Evolutionary conservation across 1,140 invertebrate species (phyloP), one percentile per base, ranked within the genome.

Genomic region (Aporrectodea caliginosa): DNA sequence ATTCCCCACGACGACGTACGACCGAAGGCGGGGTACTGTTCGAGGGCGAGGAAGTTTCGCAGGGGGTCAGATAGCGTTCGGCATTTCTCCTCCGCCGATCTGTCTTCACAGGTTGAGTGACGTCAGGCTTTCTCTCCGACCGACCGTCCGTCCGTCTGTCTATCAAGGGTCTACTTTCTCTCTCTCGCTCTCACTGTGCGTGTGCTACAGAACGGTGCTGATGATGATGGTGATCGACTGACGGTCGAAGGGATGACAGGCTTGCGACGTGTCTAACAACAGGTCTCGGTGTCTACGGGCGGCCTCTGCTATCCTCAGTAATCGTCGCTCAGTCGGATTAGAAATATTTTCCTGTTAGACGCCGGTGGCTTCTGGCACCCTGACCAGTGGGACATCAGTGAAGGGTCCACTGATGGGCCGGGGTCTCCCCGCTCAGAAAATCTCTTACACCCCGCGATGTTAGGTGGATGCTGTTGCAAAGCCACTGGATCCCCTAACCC

Each of bases 31-130:
- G n/a, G n/a, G n/a, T n/a, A n/a, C n/a, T n/a, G n/a, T n/a, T 22
- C 43, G 43, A 58, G 43, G 43, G 43, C 43, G 43, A 58, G 43
- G 43, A 58, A 58, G 43, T 58, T 58, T 58, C 43, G 6, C 6
- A 58, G 43, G 43, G 43, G 43, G 43, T 58, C 43, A 58, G 43
- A 58, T 22, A 22, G 6, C 43, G 43, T 22, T 22, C 22, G 43
- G 43, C 43, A 58, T 58, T 58, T 58, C 43, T 58, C n/a, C n/a
- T n/a, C 22, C 43, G 43, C 43, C 43, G 43, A 58, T 58, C 43
- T 58, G 43, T 58, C 43, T 58, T 58, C 43, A 58, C 43, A 58
- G 43, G 43, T 58, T 58, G 43, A 58, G 43, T 58, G 43, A 58
- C 43, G 43, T 58, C 43, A 58, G 43, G 43, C 43, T 58, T 58